Conservation (phyloP, 2,797 vertebrate species). For the Holocentrus rufus region DNA sequence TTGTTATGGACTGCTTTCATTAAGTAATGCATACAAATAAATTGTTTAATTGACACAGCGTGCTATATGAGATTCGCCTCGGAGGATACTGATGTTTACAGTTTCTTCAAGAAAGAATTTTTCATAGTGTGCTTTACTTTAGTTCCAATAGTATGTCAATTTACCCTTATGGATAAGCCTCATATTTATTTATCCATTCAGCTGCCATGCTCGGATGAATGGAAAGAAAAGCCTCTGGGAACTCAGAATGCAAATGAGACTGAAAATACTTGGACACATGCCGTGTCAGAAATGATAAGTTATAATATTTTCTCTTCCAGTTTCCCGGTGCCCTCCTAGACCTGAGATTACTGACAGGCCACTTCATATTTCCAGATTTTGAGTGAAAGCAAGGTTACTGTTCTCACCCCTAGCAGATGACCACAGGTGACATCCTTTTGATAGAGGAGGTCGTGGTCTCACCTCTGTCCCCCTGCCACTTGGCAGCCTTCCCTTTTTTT, state of each 20-base stretch:
- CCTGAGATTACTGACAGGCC: conserved; percentile 47
- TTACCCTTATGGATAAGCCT: conserved; percentile 62
- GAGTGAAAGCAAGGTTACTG: conserved; percentile 34
- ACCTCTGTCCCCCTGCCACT: conserved; percentile 39
- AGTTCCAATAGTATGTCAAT: conserved; percentile 61
- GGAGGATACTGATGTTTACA: conserved; percentile 43
- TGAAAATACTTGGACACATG: conserved; percentile 59
- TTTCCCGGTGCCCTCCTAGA: conserved; percentile 39
- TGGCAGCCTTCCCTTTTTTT: conserved; percentile 49
- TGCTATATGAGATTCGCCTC: conserved; percentile 20
- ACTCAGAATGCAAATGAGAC: conserved; percentile 70
- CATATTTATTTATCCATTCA: conserved; percentile 65
- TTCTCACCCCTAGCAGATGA: conserved; percentile 42
- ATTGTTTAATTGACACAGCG: conserved; percentile 13
- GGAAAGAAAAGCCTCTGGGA: conserved; percentile 61
- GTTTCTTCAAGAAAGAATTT: conserved; percentile 47
- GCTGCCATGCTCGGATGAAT: conserved; percentile 63
- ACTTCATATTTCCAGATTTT: conserved; percentile 57
- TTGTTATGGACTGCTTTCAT: not conserved
- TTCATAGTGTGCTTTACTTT: conserved; percentile 49
- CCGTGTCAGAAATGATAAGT: conserved; percentile 68
- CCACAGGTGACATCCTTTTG: conserved; percentile 62
- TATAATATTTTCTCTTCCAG: conserved; percentile 51
- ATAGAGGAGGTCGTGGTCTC: conserved; percentile 65
- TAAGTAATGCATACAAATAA: not conserved